Percentiles rank a stretch among this genome's conserved stretches.
Conservation (phyloP, 2,888 invertebrate genomes). For the Uloborus plumipes region DNA sequence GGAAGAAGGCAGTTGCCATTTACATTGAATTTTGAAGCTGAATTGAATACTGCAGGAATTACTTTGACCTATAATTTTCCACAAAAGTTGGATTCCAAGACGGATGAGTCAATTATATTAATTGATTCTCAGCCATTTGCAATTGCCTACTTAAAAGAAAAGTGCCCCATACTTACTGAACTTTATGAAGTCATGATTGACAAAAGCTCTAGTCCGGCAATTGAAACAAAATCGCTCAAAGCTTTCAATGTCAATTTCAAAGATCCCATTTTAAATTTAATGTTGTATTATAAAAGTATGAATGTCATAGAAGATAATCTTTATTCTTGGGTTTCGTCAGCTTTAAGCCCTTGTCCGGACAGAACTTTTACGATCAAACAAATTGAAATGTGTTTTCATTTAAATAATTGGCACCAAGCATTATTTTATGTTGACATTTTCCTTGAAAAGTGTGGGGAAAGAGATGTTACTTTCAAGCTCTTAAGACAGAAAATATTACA, state of each 20-base stretch:
- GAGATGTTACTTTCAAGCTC: constrained; percentile 18
- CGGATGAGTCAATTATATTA: background rate
- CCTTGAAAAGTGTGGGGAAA: constrained; percentile 18
- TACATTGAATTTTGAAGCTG: constrained; percentile 17
- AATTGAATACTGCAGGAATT: constrained; percentile 12
- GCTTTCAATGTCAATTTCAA: constrained; percentile 9
- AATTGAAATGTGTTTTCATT: constrained; percentile 29
- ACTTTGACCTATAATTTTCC: constrained; percentile 21
- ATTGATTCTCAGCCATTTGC: constrained; percentile 34
- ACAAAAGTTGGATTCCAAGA: background rate
- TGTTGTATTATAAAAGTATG: constrained; percentile 30
- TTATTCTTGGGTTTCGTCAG: constrained; percentile 42
- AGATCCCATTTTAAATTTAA: constrained; percentile 24
- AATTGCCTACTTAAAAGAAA: constrained; percentile 44
- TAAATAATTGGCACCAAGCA: constrained; percentile 36
- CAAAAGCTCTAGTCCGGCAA: background rate
- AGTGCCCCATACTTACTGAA: constrained; percentile 48
- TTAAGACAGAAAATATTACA: constrained; percentile 37
- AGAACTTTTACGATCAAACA: constrained; percentile 26
- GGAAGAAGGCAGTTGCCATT: constrained; percentile 48
- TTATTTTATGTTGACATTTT: constrained; percentile 44
- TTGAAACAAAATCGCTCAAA: background rate
- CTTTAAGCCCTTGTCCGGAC: constrained; percentile 35
- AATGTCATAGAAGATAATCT: background rate
- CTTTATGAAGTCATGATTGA: constrained; percentile 41